Evolutionary conservation across 2,888 invertebrate genomes (phyloP).

Genomic region (Diarsia brunnea): DNA sequence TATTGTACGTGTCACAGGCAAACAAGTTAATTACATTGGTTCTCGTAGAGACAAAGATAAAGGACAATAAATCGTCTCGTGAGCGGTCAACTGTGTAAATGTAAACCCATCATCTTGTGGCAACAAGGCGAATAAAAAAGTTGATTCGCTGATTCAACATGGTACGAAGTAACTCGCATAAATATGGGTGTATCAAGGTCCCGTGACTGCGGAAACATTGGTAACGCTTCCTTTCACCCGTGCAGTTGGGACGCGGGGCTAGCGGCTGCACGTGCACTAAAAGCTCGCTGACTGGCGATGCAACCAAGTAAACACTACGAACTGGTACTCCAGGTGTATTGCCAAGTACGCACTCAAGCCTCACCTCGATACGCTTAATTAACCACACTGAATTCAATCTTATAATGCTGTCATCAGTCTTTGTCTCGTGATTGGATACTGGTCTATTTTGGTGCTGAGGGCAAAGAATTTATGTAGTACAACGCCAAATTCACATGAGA

Average conservation of each 20-base stretch:
- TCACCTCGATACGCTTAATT: conserved; percentile 69
- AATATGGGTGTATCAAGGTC: conserved; percentile 77
- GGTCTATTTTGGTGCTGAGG: conserved; percentile 43
- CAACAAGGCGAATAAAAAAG: conserved; percentile 50
- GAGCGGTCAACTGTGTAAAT: conserved; percentile 57
- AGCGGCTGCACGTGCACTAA: conserved; percentile 73
- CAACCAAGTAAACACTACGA: conserved; percentile 57
- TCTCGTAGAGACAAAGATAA: conserved; percentile 60
- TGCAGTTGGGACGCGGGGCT: conserved; percentile 73
- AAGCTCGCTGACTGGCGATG: conserved; percentile 74
- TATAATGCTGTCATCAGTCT: conserved; percentile 55
- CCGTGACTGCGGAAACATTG: conserved; percentile 77
- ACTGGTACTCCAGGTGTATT: conserved; percentile 46
- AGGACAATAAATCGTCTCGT: conserved; percentile 63
- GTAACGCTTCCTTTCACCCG: conserved; percentile 81
- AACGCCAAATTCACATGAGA: conserved; percentile 33
- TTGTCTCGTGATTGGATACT: conserved; percentile 48
- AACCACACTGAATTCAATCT: conserved; percentile 63
- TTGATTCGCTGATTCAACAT: conserved; percentile 43
- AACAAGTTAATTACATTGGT: conserved; percentile 68
- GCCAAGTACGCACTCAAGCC: conserved; percentile 53
- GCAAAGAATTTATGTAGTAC: conserved; percentile 27
- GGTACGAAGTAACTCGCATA: conserved; percentile 56
- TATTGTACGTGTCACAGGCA: conserved; percentile 62
- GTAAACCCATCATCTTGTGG: conserved; percentile 38